Evolutionary conservation across 2,797 vertebrate species (phyloP).

Genomic region (Vultur gryphus): DNA sequence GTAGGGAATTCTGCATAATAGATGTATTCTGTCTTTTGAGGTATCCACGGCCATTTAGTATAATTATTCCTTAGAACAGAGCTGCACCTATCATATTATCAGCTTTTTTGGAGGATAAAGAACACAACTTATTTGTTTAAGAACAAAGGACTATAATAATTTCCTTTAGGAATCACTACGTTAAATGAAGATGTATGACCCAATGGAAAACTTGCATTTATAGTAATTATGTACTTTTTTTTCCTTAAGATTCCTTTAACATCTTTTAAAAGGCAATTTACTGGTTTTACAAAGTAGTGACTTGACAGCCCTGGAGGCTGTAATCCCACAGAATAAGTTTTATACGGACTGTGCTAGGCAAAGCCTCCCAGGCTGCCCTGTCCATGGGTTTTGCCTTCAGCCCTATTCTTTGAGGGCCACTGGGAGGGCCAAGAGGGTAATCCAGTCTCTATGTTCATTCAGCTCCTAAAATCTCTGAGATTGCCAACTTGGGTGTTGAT

Average conservation of each 20-base stretch:
- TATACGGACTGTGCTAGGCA: background rate
- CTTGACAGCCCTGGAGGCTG: background rate
- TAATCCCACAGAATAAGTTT: background rate
- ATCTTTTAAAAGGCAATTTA: slow-evolving; percentile 18
- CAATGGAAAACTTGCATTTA: slow-evolving; percentile 61
- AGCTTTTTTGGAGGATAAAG: slow-evolving; percentile 68
- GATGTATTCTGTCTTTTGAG: slow-evolving; percentile 75
- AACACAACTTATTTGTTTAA: slow-evolving; percentile 75
- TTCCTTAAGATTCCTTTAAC: slow-evolving; percentile 10
- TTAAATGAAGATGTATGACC: slow-evolving; percentile 67
- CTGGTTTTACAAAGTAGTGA: background rate
- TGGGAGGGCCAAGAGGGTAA: background rate
- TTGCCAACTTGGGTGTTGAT: background rate
- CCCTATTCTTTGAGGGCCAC: background rate
- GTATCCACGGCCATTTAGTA: slow-evolving; percentile 70
- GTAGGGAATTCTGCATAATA: slow-evolving; percentile 79
- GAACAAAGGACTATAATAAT: slow-evolving; percentile 70
- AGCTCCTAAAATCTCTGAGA: background rate
- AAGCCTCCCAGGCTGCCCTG: background rate
- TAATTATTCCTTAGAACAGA: slow-evolving; percentile 76
- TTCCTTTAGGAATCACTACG: slow-evolving; percentile 71
- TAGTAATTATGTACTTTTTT: slow-evolving; percentile 48
- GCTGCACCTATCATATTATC: slow-evolving; percentile 74
- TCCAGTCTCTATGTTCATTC: background rate
- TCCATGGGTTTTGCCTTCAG: background rate